Evolutionary conservation across 1,140 invertebrate genomes (phyloP), one percentile per base, ranked within the genome.

Genomic region (Hypothenemus hampei): DNA sequence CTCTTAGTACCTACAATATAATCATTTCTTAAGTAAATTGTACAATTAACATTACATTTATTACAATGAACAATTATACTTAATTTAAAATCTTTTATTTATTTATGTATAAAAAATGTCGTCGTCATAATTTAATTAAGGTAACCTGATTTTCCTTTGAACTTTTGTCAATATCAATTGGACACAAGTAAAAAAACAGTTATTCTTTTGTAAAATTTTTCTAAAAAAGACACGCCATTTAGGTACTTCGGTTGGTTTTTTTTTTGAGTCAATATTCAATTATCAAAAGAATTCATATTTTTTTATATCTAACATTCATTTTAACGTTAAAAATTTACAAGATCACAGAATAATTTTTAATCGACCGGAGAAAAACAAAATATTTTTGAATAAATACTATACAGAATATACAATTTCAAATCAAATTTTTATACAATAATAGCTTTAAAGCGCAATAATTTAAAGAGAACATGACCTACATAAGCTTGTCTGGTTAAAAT

Each of bases 311-410:
- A 46, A 23, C 16, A 33, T 37, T 29, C 46, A 37, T 39, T 37
- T 29, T 22, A 15, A 20, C 21, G 10, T 36, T n/a, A n/a, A 36
- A 37, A 22, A 37, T 48, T 48, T 48, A 37, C 35, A 48, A 37
- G 37, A 48, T 48, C 46, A 48, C 31, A 48, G 31, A 37, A 48
- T 24, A 48, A 48, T 48, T 37, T n/a, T 48, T 37, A 36, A 48
- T 21, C 31, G 23, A 21, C 35, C 20, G 16, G 33, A 40, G 41
- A 40, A 20, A 31, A 40, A 35, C 11, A n/a, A 15, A 1, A 24
- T 51, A 51, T 40, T 40, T 40, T 44, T 23, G 35, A 52, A 52
- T 52, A 52, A 52, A 52, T 52, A 52, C 50, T 52, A 52, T 52
- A 52, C 50, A 50, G 24, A 51, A 52, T 52, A 41, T 52, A 52